Evolutionary conservation across 2,888 invertebrate species (phyloP), one percentile per base, ranked within the genome.

Genomic region (Melikaiella ostensackeni): DNA sequence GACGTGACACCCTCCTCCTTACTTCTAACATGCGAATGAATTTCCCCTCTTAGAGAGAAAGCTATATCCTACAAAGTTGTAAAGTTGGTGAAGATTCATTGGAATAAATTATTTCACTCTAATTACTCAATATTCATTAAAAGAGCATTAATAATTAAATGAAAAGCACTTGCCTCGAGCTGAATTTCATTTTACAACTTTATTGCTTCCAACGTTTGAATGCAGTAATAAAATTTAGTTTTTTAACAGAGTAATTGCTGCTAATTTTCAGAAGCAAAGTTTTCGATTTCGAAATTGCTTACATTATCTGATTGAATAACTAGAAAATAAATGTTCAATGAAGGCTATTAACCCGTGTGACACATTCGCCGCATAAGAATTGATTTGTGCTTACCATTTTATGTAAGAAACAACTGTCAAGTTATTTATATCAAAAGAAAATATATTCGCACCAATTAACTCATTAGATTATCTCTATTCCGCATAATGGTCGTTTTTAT

Each of bases 351-450:
- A 42, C 42, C 42, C 5, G 5, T 4, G 16, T 42, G 42, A 42
- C 16, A 42, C 42, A 42, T 42, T 42, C 16, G 1, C 16, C 21
- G 9, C 11, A 59, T 46, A 50, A n/a, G n/a, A 46, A 46, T 27
- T 66, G 50, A 66, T 66, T 42, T 24, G 24, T 24, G 35, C 38
- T 13, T 38, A 9, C 38, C 24, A n/a, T 24, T 64, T 64, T 42
- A 64, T 24, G 38, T 27, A 46, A 16, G 27, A 66, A 42, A 66
- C 66, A 66, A 46, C 50, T 50, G 46, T 50, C 42, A 46, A 27
- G 27, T 66, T 66, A 66, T 66, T 66, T 66, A 66, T 30, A 66
- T 50, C 46, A 42, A 27, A 27, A 50, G 66, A 50, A 66, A 66
- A 50, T 50, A 30, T 66, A 66, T 66, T 66, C 30, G 46, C 66